These are phyloP conservation scores for Pelecanoides urinatrix DNA, from an alignment of 2,113 vertebrate species.

Conservation along the genomic window DNA sequence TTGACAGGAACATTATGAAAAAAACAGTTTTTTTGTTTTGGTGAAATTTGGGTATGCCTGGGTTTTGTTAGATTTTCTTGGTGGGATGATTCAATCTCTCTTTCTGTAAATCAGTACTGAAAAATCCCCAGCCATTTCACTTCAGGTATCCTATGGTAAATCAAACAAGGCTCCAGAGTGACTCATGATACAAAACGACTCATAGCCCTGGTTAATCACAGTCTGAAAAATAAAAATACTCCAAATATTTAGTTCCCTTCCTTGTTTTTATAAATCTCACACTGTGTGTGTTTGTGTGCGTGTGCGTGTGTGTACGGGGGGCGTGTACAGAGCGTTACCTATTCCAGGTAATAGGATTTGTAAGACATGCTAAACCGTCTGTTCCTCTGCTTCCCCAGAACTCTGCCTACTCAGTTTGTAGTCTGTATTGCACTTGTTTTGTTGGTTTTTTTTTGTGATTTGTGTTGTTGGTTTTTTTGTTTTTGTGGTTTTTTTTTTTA, in stretches of 20 bases:
- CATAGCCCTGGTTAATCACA: slow-evolving; percentile 50
- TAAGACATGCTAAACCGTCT: slow-evolving; percentile 54
- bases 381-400: slow-evolving; percentile 57
- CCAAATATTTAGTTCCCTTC: background rate
- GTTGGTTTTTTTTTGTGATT: slow-evolving; percentile 15
- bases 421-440: slow-evolving; percentile 73
- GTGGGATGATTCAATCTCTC: background rate
- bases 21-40: background rate
- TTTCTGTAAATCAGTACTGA: slow-evolving; percentile 18
- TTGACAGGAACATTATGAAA: slow-evolving; percentile 14
- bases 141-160: slow-evolving; percentile 18
- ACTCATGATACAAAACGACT: slow-evolving; percentile 38
- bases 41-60: slow-evolving; percentile 22
- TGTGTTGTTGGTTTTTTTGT: background rate
- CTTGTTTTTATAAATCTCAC: slow-evolving; percentile 32
- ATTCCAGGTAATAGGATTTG: slow-evolving; percentile 48
- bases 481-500: background rate
- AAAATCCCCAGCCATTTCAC: slow-evolving; percentile 33
- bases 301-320: slow-evolving; percentile 5
- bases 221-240: slow-evolving; percentile 45
- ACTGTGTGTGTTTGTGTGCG: background rate
- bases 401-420: slow-evolving; percentile 65
- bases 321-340: slow-evolving; percentile 35
- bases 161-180: slow-evolving; percentile 23
- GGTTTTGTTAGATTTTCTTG: slow-evolving; percentile 6